Evolutionary conservation across 2,888 invertebrate genomes (phyloP).

Genomic region (Cerastis leucographa): DNA sequence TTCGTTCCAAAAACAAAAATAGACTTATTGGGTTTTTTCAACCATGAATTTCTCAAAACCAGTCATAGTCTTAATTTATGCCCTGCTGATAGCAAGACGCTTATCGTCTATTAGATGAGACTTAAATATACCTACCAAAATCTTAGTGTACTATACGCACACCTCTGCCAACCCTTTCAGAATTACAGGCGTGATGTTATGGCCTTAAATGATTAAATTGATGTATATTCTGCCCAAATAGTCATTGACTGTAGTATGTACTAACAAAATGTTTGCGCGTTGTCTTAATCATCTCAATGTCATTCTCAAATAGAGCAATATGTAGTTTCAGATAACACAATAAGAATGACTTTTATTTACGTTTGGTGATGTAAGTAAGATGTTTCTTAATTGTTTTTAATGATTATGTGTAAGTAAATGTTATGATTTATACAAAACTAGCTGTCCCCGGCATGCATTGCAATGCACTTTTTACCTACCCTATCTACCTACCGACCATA

Average conservation of each 20-base stretch:
- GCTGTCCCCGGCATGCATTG: no score
- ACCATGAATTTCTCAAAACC: neutral
- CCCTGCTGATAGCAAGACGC: neutral
- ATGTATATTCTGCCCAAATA: neutral
- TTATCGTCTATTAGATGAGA: neutral
- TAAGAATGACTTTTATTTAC: neutral
- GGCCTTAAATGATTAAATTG: neutral
- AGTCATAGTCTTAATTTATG: neutral
- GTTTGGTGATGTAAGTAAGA: slow-evolving; percentile 1
- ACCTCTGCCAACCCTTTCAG: no score
- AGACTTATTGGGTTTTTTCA: neutral
- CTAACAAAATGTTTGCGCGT: neutral
- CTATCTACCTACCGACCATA: no score
- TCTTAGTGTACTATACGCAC: no score
- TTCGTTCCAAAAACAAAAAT: no score
- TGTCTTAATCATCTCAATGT: slow-evolving; percentile 1
- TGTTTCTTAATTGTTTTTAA: neutral
- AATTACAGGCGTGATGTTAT: neutral
- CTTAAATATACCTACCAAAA: no score
- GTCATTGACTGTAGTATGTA: neutral
- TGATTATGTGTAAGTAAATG: neutral
- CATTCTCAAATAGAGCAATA: slow-evolving; percentile 7
- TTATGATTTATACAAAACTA: neutral
- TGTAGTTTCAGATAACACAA: slow-evolving; percentile 5
- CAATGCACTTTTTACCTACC: no score